Evolutionary conservation across 2,888 invertebrate species (phyloP), one percentile per base, ranked within the genome.

Genomic region (Melanargia galathea): DNA sequence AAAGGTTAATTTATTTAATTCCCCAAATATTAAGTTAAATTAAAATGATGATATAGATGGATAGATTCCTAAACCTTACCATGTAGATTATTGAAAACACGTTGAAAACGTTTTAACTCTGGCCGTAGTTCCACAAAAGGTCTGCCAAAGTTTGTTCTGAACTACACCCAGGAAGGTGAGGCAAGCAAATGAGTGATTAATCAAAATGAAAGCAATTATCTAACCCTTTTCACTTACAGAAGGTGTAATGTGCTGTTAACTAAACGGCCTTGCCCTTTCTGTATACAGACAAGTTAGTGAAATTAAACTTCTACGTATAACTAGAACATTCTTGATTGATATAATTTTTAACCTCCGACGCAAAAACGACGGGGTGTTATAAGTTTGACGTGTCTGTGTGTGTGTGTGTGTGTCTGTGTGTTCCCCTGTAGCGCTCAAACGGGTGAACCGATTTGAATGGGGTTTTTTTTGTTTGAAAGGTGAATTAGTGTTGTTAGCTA

Each of bases 201-300:
- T 86, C 82, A 83, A 81, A 81, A 87, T 86, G 84, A 86, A 79
- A 79, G 73, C 78, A 76, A 83, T 84, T 82, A 85, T 79, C 77
- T 75, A 81, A 85, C 84, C 84, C 86, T 85, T 83, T 78, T 75
- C 77, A 74, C 72, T 74, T 75, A 45, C 24, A 55, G 33, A 59
- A 62, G 22, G 54, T 49, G 43, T 45, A 33, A 48, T 49, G 48
- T 48, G 24, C 43, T 35, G 35, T 18, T 54, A 61, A 61, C 43
- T 33, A 52, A 43, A 43, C 22, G 43, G 56, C 56, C 56, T 56
- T 56, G 45, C 56, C 56, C 45, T 56, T 56, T 56, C 11, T 43
- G 13, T 26, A 6, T 43, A 22, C 16, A 40, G 13, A 55, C 38
- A 24, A 40, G 26, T 55, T 55, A 55, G 22, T 38, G 35, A 35